A percentile compares a stretch with the other conserved stretches of the same genome.
These are phyloP conservation scores for Cabera pusaria DNA, from an alignment of 2,888 invertebrate species.

Conservation along the genomic window DNA sequence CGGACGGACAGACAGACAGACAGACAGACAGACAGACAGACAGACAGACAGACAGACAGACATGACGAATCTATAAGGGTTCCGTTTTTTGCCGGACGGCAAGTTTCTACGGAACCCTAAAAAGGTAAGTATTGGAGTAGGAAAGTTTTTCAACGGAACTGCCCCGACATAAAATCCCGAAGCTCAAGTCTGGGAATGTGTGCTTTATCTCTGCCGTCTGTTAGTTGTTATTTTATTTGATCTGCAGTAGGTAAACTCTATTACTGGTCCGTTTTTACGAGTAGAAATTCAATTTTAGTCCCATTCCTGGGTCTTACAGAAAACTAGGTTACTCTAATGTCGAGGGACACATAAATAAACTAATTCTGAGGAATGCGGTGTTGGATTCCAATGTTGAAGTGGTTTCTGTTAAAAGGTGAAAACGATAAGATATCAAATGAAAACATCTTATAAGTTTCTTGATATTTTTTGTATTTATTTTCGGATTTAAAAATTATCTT, in stretches of 20 bases:
- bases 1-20: no score
- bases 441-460: no score
- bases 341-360: slow-evolving; percentile 53
- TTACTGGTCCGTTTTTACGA: slow-evolving; percentile 76
- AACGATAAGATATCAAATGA: slow-evolving; percentile 1
- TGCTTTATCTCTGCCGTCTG: slow-evolving; percentile 45
- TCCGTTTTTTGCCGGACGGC: no score
- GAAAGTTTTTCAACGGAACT: slow-evolving; percentile 24
- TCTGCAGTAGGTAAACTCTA: slow-evolving; percentile 73
- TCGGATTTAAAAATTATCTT: no score
- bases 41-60: no score
- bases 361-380: slow-evolving; percentile 24
- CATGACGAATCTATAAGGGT: no score
- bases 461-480: no score
- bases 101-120: no score
- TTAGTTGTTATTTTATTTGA: slow-evolving; percentile 73
- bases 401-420: slow-evolving; percentile 12
- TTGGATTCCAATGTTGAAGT: slow-evolving; percentile 22
- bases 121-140: slow-evolving; percentile 6
- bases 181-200: slow-evolving; percentile 41
- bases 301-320: slow-evolving; percentile 60
- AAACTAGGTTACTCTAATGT: slow-evolving; percentile 66
- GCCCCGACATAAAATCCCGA: slow-evolving; percentile 24
- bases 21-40: no score
- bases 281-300: slow-evolving; percentile 73